Conservation (phyloP, 2,888 invertebrate genomes). For the Calameuta idolon region DNA sequence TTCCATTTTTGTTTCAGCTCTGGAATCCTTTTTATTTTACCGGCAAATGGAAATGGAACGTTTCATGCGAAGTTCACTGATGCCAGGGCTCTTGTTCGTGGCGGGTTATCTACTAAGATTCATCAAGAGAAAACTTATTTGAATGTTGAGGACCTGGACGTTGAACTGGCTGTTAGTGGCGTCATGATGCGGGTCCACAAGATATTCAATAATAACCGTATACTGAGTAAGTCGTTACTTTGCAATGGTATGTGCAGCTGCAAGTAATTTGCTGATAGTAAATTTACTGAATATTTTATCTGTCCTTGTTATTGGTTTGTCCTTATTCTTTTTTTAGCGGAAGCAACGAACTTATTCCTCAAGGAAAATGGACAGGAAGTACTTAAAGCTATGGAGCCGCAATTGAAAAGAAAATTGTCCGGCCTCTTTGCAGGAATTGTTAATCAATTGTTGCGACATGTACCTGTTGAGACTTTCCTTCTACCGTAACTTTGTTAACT, state of each 20-base stretch:
- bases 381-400: constrained; percentile 77
- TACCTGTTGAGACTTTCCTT: constrained; percentile 74
- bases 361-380: constrained; percentile 78
- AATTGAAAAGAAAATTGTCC: constrained; percentile 75
- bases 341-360: constrained; percentile 79
- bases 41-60: constrained; percentile 78
- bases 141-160: constrained; percentile 73
- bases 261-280: background rate
- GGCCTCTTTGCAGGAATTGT: constrained; percentile 74
- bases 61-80: constrained; percentile 76
- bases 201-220: constrained; percentile 77
- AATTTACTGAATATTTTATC: constrained; percentile 7
- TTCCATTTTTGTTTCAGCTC: constrained; percentile 66
- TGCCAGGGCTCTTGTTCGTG: constrained; percentile 72
- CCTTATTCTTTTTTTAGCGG: constrained; percentile 68
- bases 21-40: constrained; percentile 77
- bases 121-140: constrained; percentile 70
- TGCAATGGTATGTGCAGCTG: background rate
- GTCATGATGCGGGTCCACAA: constrained; percentile 75
- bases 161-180: constrained; percentile 73
- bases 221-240: constrained; percentile 72
- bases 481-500: constrained; percentile 51
- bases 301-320: constrained; percentile 10
- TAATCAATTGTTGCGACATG: constrained; percentile 75
- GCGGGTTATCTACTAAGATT: constrained; percentile 69